These are phyloP conservation scores for Caenorhabditis virilis DNA, from an alignment of 2,888 invertebrate genomes.

Conservation along the genomic window DNA sequence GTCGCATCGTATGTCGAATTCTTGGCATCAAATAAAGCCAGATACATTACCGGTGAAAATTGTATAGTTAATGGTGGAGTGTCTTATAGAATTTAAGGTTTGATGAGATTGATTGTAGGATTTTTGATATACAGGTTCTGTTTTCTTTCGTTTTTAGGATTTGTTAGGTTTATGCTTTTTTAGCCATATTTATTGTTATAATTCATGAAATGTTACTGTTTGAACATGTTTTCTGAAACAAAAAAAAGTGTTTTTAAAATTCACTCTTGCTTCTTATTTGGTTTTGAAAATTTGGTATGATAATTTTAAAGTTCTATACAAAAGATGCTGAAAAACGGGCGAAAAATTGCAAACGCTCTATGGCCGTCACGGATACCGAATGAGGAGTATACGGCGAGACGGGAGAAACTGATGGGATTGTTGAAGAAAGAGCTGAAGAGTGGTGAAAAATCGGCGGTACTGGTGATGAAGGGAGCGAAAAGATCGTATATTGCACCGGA, in stretches of 20 bases:
- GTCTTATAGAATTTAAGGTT: conserved; percentile 47
- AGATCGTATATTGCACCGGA: conserved; percentile 55
- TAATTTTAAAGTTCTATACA: too few relatives aligned
- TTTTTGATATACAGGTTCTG: neutral
- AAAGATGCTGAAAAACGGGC: conserved; percentile 19
- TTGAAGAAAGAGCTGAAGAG: conserved; percentile 24
- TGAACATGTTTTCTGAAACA: neutral
- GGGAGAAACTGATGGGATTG: conserved; percentile 23
- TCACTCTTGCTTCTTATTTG: too few relatives aligned
- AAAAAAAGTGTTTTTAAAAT: neutral
- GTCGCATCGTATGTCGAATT: conserved; percentile 56
- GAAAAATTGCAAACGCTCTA: conserved; percentile 12
- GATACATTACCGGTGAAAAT: conserved; percentile 63
- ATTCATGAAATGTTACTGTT: neutral
- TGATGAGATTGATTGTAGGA: neutral
- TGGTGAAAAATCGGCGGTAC: conserved; percentile 29
- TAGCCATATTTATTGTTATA: neutral
- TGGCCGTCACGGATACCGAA: conserved; percentile 31
- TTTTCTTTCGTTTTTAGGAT: neutral
- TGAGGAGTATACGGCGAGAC: conserved; percentile 31
- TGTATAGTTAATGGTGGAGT: conserved; percentile 58
- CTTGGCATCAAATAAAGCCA: conserved; percentile 49
- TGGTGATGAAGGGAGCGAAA: conserved; percentile 42
- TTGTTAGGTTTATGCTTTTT: too few relatives aligned
- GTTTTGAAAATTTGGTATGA: too few relatives aligned